Evolutionary conservation across 2,888 invertebrate genomes (phyloP).

Genomic region (Lycocerus yunnanus): DNA sequence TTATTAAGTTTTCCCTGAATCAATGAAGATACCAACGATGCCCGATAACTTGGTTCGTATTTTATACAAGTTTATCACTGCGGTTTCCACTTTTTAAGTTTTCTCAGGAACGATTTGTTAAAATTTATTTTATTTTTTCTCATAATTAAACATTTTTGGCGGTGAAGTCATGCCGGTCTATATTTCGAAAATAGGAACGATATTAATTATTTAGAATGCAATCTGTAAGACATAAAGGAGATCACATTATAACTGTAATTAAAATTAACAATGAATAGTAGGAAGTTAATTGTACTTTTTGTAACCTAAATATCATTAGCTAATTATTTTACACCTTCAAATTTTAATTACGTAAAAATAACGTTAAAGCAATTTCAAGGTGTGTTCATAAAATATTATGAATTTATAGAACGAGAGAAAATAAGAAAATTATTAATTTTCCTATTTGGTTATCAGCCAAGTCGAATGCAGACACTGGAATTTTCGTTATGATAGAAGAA

Average conservation of each 20-base stretch:
- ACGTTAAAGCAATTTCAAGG: background rate
- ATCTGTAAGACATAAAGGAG: background rate
- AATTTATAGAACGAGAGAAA: no score
- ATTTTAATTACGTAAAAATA: background rate
- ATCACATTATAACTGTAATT: background rate
- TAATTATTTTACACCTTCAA: background rate
- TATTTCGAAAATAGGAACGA: background rate
- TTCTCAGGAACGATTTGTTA: background rate
- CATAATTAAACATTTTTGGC: background rate
- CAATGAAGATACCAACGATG: constrained; percentile 3
- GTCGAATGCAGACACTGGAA: no score
- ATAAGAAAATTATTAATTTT: no score
- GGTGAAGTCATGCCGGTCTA: background rate
- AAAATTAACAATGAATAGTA: constrained; percentile 4
- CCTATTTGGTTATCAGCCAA: no score
- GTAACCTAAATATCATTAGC: background rate
- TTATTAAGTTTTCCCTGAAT: constrained; percentile 19
- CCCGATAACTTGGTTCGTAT: background rate
- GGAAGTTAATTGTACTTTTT: constrained; percentile 1
- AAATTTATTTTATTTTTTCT: background rate
- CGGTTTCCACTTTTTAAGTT: background rate
- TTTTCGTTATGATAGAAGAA: no score
- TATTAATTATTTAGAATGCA: background rate
- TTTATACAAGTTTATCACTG: background rate
- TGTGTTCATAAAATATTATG: background rate